Evolutionary conservation across 2,113 vertebrate genomes (phyloP), one percentile per base, ranked within the genome.

Genomic region (Campylomormyrus numenius): DNA sequence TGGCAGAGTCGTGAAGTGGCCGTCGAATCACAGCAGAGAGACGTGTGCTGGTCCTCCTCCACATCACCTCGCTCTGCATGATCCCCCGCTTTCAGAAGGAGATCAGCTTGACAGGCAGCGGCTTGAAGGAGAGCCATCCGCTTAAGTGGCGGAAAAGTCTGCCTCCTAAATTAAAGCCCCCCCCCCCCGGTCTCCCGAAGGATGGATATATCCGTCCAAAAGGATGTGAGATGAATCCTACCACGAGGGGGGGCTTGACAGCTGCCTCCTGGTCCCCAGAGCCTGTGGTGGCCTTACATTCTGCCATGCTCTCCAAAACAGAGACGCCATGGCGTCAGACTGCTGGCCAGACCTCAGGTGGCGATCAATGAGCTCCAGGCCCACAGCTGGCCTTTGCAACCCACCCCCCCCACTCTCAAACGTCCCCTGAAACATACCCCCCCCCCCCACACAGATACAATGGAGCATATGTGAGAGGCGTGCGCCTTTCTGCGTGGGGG

Each of bases 161-260:
- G 85, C 85, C 48, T 86, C n/a, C 24, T 48, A 86, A 8, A 86
- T n/a, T 86, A 86, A 86, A 86, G 49, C 39, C 80, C 39, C 42
- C 19, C 42, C 19, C 1, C 45, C 27, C 13, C 45, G 0, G n/a
- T 15, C 85, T 86, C 24, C 46, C 5, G 13, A 52, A 27, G 45
- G 45, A 50, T 49, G 46, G 48, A 24, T 24, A 46, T 50, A 49
- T 52, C 21, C 24, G 9, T 86, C 85, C 45, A 48, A 50, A 86
- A 52, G 85, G 49, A 49, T 11, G 48, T 15, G 85, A 86, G 85
- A 86, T n/a, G 48, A 86, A 86, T 86, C n/a, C 46, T 52, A 27
- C 48, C 85, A 86, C 0, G 19, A n/a, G 21, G n/a, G 11, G 46
- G 8, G 24, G 8, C 3, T 50, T 1, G 42, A 27, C n/a, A 42